Evolutionary conservation across 2,797 vertebrate genomes (phyloP), one percentile per base, ranked within the genome.

Genomic region (Pipistrellus pygmaeus): DNA sequence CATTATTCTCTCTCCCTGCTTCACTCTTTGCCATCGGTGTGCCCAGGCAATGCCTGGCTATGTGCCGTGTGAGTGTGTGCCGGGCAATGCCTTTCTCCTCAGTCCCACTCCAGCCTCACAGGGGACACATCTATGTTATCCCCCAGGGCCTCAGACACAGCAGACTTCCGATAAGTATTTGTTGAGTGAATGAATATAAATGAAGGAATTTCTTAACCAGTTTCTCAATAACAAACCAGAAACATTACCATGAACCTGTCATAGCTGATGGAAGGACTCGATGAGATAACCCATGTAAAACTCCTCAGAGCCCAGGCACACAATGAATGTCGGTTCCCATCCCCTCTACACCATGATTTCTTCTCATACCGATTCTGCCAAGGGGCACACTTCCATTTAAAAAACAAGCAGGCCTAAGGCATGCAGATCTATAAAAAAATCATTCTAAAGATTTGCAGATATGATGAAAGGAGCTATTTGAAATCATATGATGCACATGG

Each of bases 381-480:
- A 64, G 44, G n/a, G 73, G 55, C 3, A 73, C 17, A 23, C 83
- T 96, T 93, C 85, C 66, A 92, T 85, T 96, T 48, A 75, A 73
- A 57, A 86, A 60, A 48, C n/a, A 35, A 64, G 83, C 8, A 46
- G 68, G 30, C 20, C 64, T 60, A 80, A 91, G 62, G 57, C 35
- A 84, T n/a, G 66, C 92, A 81, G 73, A 73, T 10, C 76, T 83
- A 75, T 30, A 92, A 91, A 85, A 85, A 46, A 46, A 53, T 57
- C 55, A 84, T 73, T 68, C 81, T 94, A 64, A 77, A 69, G 48
- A 51, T 84, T 60, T 80, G 32, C 62, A 73, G 41, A 87, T 35
- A 68, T 2, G 73, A 93, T 93, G 90, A 92, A 96, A 96, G 85
- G 85, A 25, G 64, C 27, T 41, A 87, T 91, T 78, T 93, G 48